Evolutionary conservation across 2,113 vertebrate genomes (phyloP), one percentile per base, ranked within the genome.

Genomic region (Cacatua alba): DNA sequence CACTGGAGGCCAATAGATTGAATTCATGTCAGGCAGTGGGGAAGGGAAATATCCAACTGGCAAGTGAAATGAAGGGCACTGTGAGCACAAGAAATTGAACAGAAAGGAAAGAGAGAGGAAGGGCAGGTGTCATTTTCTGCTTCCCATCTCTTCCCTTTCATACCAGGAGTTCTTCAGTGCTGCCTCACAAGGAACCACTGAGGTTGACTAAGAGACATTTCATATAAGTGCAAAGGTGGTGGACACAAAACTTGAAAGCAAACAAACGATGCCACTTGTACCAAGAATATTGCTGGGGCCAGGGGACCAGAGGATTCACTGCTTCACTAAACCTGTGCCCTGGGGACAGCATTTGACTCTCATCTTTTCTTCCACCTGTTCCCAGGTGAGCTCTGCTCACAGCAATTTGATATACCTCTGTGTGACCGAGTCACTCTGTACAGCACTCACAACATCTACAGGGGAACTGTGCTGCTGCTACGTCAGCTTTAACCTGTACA

Each of bases 31-130:
- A 82, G 84, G 33, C 59, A 81, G 46, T 28, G 65, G 35, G 59
- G 68, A 82, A 86, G 51, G n/a, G 35, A 88, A 96, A 92, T 90
- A 83, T 35, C 68, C 60, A 68, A 43, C 75, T 68, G 67, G 37
- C 68, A 92, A 92, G 65, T 37, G 55, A 94, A 94, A 95, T 89
- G 60, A 94, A 95, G 53, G 83, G 49, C 53, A 59, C n/a, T 43
- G 41, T 83, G 59, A 77, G 46, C 46, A 83, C 14, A 88, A 51
- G 49, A 82, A 85, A 46, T 1, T 49, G 29, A 14, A 81, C 28
- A 70, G 35, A 65, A 57, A 83, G 35, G 43, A 48, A 62, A 87
- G 48, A 57, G 31, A 41, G 13, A 48, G 46, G 57, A 85, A 82
- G 5, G 2, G 5, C 26, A 72, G 33, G 46, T 10, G 4, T 35